Evolutionary conservation across 2,888 invertebrate genomes (phyloP).

Genomic region (Periphyllus acericola): DNA sequence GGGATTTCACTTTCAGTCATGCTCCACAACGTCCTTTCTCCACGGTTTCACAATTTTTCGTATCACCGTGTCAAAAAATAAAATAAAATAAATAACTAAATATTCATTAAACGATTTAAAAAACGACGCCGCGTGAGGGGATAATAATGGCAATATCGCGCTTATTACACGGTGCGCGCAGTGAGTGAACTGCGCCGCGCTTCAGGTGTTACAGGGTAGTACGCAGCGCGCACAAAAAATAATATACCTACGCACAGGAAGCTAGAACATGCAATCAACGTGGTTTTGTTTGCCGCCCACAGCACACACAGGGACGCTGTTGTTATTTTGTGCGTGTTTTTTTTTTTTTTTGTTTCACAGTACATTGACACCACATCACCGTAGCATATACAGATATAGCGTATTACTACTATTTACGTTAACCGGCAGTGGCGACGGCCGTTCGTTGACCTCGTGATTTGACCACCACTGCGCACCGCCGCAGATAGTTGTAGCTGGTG

Average conservation of each 20-base stretch:
- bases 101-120: constrained; percentile 4
- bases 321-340: constrained; percentile 32
- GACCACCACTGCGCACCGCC: neutral
- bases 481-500: neutral
- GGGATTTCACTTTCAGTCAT: constrained; percentile 61
- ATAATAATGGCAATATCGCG: neutral
- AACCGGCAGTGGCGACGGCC: neutral
- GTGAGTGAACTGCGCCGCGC: neutral
- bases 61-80: constrained; percentile 39
- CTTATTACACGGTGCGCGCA: neutral
- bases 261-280: constrained; percentile 34
- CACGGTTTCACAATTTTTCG: constrained; percentile 54
- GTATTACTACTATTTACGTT: constrained; percentile 24
- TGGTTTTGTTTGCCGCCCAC: constrained; percentile 33
- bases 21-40: constrained; percentile 60
- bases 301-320: constrained; percentile 20
- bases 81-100: constrained; percentile 28
- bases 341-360: constrained; percentile 14
- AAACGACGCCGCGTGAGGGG: neutral
- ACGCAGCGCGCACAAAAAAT: neutral
- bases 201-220: constrained; percentile 33
- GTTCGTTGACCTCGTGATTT: constrained; percentile 56
- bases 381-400: neutral
- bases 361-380: constrained; percentile 39
- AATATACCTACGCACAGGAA: constrained; percentile 33